A percentile compares a stretch with the other conserved stretches of the same genome.
These are phyloP conservation scores for Syrrhaptes paradoxus DNA, from an alignment of 2,113 vertebrate genomes.

Conservation along the genomic window DNA sequence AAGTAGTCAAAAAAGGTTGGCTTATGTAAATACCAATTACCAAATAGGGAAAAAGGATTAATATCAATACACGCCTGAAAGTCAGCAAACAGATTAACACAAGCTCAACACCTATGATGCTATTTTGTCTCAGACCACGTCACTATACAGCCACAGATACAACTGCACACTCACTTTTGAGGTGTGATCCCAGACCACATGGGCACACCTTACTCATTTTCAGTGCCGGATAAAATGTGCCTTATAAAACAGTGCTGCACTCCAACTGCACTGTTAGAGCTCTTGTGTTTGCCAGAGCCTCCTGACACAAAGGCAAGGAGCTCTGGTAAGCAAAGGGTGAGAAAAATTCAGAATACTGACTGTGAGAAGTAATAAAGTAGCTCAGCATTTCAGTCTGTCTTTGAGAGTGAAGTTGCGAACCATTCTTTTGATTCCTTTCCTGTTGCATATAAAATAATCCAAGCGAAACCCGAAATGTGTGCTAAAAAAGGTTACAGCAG, in stretches of 20 bases:
- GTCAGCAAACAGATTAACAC: neutral
- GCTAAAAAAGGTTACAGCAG: neutral
- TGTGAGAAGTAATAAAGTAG: neutral
- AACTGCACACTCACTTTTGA: neutral
- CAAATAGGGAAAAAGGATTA: neutral
- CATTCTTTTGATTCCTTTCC: neutral
- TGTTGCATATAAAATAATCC: neutral
- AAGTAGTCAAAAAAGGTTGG: neutral
- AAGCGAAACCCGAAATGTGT: neutral
- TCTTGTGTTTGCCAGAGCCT: neutral
- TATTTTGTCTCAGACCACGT: neutral
- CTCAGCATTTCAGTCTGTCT: neutral
- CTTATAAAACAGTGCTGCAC: neutral
- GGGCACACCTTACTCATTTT: neutral
- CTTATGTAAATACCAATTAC: neutral
- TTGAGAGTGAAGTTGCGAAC: neutral
- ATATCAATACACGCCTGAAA: neutral
- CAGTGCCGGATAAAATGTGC: neutral
- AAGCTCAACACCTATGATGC: neutral
- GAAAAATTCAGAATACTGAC: neutral
- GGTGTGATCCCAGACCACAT: fast-evolving
- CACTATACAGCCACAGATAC: neutral
- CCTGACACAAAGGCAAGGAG: neutral
- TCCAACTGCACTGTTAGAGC: fast-evolving
- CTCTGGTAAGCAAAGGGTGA: neutral